These are phyloP conservation scores for Mactra quadrangularis DNA, from an alignment of 1,140 invertebrate genomes.

Conservation along the genomic window DNA sequence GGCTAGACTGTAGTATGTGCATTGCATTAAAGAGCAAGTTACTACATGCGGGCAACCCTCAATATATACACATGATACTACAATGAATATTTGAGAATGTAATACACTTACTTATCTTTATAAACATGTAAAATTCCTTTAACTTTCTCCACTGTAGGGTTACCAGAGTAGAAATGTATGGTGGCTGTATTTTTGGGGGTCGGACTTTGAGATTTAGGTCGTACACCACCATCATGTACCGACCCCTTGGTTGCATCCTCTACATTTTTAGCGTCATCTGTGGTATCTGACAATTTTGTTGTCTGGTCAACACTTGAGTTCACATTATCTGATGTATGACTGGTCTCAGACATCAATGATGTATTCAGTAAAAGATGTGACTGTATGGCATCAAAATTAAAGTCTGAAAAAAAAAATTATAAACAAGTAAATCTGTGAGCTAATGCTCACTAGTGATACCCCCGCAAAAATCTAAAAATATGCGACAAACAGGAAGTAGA, in stretches of 20 bases:
- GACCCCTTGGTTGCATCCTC: background rate
- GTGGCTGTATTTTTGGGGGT: constrained; percentile 53
- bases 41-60: too few relatives aligned
- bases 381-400: background rate
- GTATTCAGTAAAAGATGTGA: background rate
- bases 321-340: background rate
- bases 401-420: constrained; percentile 12
- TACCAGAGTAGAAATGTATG: constrained; percentile 94
- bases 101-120: constrained; percentile 90
- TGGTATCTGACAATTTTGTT: background rate
- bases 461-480: too few relatives aligned
- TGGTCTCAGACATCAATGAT: background rate
- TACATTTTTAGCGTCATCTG: background rate
- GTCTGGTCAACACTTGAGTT: background rate
- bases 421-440: too few relatives aligned
- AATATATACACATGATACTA: too few relatives aligned
- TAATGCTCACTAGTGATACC: too few relatives aligned
- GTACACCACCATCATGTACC: constrained; percentile 26
- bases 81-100: too few relatives aligned
- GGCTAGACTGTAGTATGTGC: too few relatives aligned
- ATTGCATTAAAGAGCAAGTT: too few relatives aligned
- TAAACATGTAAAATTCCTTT: constrained; percentile 98
- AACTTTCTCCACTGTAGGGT: constrained; percentile 97
- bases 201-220: constrained; percentile 75
- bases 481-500: too few relatives aligned